phyloP scores from a whole-genome alignment of 2,797 vertebrate species.

The Myiotriccus ornatus region DNA sequence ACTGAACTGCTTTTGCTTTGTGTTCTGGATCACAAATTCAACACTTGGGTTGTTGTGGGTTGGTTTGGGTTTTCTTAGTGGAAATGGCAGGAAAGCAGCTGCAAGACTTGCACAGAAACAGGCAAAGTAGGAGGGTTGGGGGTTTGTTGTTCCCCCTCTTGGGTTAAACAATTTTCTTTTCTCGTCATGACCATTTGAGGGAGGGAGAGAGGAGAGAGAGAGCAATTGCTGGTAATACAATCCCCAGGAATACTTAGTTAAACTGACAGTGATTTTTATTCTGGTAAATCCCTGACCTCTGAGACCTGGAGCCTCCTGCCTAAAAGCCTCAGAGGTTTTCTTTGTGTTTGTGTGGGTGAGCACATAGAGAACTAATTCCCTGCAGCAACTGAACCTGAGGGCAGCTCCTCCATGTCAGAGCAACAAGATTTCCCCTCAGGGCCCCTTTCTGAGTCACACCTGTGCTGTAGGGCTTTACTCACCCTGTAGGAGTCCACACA shows the following conservation, averaged over 20 bases:
- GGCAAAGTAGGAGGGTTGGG: not conserved
- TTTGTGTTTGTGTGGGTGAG: conserved; percentile 13
- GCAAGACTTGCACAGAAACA: not conserved
- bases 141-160: not conserved
- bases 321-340: conserved; percentile 17
- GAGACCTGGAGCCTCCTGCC: not conserved
- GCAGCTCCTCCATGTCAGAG: conserved; percentile 4
- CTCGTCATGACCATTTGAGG: not conserved
- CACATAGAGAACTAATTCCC: not conserved
- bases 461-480: not conserved
- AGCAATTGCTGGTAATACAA: not conserved
- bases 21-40: not conserved
- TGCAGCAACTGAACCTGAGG: conserved; percentile 11
- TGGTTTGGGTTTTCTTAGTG: not conserved
- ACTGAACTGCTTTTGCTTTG: not conserved
- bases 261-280: conserved; percentile 41
- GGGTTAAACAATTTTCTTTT: not conserved
- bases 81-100: not conserved
- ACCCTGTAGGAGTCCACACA: not conserved
- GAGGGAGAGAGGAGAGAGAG: not conserved
- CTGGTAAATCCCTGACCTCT: conserved; percentile 36
- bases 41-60: not conserved
- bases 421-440: not conserved
- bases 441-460: not conserved
- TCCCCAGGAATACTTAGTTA: conserved; percentile 29